These are phyloP conservation scores for Zhuqinia jingwanae DNA, from an alignment of 2,888 invertebrate genomes.

Conservation along the genomic window DNA sequence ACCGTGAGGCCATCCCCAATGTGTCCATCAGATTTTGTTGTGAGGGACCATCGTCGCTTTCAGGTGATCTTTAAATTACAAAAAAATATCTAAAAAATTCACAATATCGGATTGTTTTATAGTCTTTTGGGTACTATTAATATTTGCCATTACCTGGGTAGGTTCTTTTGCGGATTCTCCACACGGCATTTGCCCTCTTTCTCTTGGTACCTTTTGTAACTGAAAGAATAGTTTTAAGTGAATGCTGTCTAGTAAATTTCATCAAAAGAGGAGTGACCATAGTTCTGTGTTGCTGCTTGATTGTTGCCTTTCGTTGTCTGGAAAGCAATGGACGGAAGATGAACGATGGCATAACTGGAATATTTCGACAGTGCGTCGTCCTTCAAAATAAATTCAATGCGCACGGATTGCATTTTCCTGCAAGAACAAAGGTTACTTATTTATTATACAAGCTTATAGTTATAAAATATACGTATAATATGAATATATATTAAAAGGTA, in stretches of 20 bases:
- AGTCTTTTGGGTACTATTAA: too few relatives aligned
- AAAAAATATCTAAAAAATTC: too few relatives aligned
- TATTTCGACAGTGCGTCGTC: constrained; percentile 31
- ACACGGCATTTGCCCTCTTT: neutral
- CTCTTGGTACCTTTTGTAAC: constrained; percentile 43
- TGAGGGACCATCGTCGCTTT: constrained; percentile 17
- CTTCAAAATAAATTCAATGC: constrained; percentile 44
- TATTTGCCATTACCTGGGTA: too few relatives aligned
- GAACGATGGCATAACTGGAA: neutral
- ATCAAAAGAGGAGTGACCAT: constrained; percentile 54
- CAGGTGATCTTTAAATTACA: too few relatives aligned
- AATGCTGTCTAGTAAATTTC: constrained; percentile 37
- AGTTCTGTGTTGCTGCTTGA: neutral
- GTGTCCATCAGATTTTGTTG: neutral
- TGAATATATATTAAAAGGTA: too few relatives aligned
- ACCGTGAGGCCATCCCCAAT: neutral
- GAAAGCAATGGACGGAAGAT: constrained; percentile 18
- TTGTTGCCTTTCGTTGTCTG: constrained; percentile 11
- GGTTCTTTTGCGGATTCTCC: constrained; percentile 13
- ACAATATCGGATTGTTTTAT: too few relatives aligned
- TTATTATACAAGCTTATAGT: too few relatives aligned
- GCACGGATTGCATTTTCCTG: constrained; percentile 37
- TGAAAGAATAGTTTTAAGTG: constrained; percentile 21
- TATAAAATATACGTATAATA: too few relatives aligned
- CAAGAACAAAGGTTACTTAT: constrained; percentile 12